These are phyloP conservation scores for Temnothorax ravouxi DNA, from an alignment of 2,888 invertebrate species.

Conservation along the genomic window DNA sequence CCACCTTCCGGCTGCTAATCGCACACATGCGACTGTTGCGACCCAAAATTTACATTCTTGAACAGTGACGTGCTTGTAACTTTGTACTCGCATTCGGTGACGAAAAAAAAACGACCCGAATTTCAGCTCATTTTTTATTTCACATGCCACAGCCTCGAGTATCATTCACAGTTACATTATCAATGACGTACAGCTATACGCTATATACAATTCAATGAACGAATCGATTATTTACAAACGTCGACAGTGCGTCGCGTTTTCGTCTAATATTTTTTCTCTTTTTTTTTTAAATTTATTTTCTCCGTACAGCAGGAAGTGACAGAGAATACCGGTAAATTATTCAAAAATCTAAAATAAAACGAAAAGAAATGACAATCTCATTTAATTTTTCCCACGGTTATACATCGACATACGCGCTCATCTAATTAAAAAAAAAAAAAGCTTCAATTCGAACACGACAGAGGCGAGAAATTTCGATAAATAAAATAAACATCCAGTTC, in stretches of 20 bases:
- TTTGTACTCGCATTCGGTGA: not conserved
- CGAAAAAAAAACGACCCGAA: not conserved
- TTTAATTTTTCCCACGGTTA: not conserved
- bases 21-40: not conserved
- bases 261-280: not conserved
- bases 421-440: not conserved
- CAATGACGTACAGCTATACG: too few species aligned
- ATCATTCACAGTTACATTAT: not conserved
- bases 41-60: constrained; percentile 21
- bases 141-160: not conserved
- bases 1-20: constrained; percentile 6
- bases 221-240: not conserved
- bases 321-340: not conserved
- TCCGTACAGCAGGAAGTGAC: not conserved
- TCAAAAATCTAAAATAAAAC: not conserved
- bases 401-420: too few species aligned
- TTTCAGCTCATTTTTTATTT: not conserved
- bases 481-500: not conserved
- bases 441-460: not conserved
- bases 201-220: not conserved
- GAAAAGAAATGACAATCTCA: not conserved
- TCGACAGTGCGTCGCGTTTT: not conserved
- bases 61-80: constrained; percentile 17
- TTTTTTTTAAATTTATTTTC: not conserved
- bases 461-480: not conserved